Base-by-base conservation (phyloP, 2,888 invertebrate genomes). In the Chorisops tibialis region DNA sequence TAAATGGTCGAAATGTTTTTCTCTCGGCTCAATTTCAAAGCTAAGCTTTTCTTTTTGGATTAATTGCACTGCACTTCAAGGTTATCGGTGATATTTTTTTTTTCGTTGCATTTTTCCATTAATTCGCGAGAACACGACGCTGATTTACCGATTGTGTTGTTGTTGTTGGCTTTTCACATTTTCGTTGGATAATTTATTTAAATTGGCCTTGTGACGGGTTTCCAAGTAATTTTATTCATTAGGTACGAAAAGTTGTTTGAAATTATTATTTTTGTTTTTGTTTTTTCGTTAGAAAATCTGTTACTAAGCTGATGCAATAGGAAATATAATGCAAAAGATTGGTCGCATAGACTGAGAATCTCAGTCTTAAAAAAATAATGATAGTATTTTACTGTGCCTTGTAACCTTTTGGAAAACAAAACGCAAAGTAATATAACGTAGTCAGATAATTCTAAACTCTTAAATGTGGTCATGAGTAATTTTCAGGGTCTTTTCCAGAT, bases 171-270 rank as follows among this genome's bases (percentile, higher is more conserved):
- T 41, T 14, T n/a, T 16, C 6, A n/a, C 50, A 50, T 54, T 54
- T 41, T 41, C 41, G 41, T 14, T 16, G 22, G 54, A 54, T 41
- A 54, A 54, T 54, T 54, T 54, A 54, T 54, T 54, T 21, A 41
- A 54, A 54, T 54, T 54, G 54, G 41, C 54, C 54, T 54, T 54
- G 54, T 54, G 41, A 54, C 39, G 41, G 41, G 41, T 54, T 54
- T 54, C 54, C 54, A 54, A 22, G 54, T 54, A 54, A 54, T 41
- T 22, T 54, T 54, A 54, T 41, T 54, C 54, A 54, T 54, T 35
- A 52, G 19, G 52, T 52, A 52, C 19, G 16, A 54, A 54, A 52
- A 52, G 6, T 41, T 54, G 37, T 54, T 54, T 41, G 54, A 54
- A 52, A 19, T 52, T 38, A 16, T 21, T 19, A 19, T 52, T 19